Evolutionary conservation across 2,113 vertebrate species (phyloP).

Genomic region (Galbula dea): DNA sequence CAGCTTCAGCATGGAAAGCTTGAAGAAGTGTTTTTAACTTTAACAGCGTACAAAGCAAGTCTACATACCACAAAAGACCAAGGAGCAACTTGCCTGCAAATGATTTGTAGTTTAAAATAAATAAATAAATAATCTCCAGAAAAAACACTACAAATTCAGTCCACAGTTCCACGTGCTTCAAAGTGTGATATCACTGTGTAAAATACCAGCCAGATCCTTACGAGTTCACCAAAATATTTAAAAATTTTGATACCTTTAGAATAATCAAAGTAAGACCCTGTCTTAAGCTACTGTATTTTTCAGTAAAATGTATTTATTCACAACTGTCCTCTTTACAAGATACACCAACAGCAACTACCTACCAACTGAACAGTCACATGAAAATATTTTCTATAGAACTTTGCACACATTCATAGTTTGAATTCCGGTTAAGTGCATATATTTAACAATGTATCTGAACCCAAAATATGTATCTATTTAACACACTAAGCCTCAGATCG

Average conservation of each 20-base stretch:
- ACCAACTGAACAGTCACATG: neutral
- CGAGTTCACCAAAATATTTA: neutral
- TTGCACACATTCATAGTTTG: neutral
- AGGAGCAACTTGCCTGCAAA: neutral
- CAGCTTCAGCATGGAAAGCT: neutral
- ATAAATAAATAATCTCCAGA: neutral
- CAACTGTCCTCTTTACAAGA: neutral
- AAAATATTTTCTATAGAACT: neutral
- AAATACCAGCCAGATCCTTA: neutral
- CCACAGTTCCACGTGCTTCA: neutral
- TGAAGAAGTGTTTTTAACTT: neutral
- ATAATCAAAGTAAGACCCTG: neutral
- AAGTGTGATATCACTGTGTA: neutral
- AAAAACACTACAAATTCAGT: neutral
- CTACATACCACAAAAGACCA: neutral
- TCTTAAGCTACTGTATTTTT: neutral
- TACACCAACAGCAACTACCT: neutral
- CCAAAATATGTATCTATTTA: neutral
- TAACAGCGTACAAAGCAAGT: neutral
- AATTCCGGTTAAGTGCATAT: neutral
- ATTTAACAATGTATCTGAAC: neutral
- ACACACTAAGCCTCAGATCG: neutral
- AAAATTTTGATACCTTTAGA: neutral
- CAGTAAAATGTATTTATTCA: neutral
- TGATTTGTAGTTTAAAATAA: neutral